phyloP scores from a whole-genome alignment of 2,888 invertebrate genomes.

The Achlya flavicornis region DNA sequence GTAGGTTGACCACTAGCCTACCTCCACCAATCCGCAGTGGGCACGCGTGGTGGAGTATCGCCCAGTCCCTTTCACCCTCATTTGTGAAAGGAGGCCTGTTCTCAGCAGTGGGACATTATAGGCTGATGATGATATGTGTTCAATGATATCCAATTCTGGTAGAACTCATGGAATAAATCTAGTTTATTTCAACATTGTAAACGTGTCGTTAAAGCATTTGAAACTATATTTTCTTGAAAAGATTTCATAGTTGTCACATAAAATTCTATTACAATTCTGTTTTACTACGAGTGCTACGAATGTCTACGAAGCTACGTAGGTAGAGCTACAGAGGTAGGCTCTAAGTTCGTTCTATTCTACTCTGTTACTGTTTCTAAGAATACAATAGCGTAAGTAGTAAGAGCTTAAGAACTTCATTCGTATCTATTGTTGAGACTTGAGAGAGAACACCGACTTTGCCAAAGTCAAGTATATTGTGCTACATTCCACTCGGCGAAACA shows the following conservation, averaged over 20 bases:
- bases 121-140: too few species aligned
- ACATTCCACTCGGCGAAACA: constrained; percentile 20
- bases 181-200: too few species aligned
- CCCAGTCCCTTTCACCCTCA: too few species aligned
- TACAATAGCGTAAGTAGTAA: constrained; percentile 28
- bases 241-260: neutral
- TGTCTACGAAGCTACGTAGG: neutral
- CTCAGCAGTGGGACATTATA: too few species aligned
- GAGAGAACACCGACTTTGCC: constrained; percentile 22
- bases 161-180: too few species aligned
- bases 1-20: too few species aligned
- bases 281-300: constrained; percentile 1
- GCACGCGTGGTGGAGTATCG: too few species aligned
- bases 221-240: neutral
- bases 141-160: too few species aligned
- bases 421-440: constrained; percentile 28
- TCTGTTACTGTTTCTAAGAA: constrained; percentile 22
- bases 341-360: constrained; percentile 20
- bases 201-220: too few species aligned
- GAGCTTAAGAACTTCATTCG: constrained; percentile 23
- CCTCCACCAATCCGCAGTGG: too few species aligned
- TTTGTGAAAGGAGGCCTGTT: too few species aligned
- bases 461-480: constrained; percentile 25
- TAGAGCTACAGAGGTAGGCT: neutral
- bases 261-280: neutral